Evolutionary conservation across 2,113 vertebrate genomes (phyloP), one percentile per base, ranked within the genome.

Genomic region (Salvelinus fontinalis): DNA sequence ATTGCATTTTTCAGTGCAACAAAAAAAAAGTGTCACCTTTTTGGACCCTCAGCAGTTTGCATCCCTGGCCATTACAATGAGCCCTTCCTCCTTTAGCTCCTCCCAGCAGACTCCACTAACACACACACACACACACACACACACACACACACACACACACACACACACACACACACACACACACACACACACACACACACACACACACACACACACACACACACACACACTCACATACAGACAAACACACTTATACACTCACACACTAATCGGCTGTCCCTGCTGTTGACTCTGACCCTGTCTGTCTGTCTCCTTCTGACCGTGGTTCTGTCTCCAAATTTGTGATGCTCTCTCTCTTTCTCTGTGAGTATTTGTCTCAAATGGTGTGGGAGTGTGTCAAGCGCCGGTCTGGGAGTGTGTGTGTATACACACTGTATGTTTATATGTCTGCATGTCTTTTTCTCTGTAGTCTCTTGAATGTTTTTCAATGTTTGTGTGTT

Each of bases 1-100:
- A 7, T 34, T 34, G 34, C 34, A 34, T 34, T 6, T 34, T 34
- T 34, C 34, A 34, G 34, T 34, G 34, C 1, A 34, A 34, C 29
- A 31, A 34, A 4, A 6, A 34, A 34, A 6, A 34, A 34, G 34
- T 34, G 34, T 34, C 34, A 34, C 34, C 34, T 34, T 34, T 34
- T 34, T 34, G 34, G 34, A 7, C 34, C 7, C 34, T 34, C 34
- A 34, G 34, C 34, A 34, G 34, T 34, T 34, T 34, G 34, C 6
- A 34, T 34, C 34, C 34, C 34, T 34, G 6, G 39, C 39, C 8
- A 9, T 44, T 9, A 98, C 94, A 97, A 97, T 99, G 95, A 95
- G 97, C 97, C 93, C 80, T 87, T 12, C 39, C 9, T 44, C 39
- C 39, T 44, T 44, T 44, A 44, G 9, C 9, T 80, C 81, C 79